These are phyloP conservation scores for Bugulina stolonifera DNA, from an alignment of 2,888 invertebrate species.

Conservation along the genomic window DNA sequence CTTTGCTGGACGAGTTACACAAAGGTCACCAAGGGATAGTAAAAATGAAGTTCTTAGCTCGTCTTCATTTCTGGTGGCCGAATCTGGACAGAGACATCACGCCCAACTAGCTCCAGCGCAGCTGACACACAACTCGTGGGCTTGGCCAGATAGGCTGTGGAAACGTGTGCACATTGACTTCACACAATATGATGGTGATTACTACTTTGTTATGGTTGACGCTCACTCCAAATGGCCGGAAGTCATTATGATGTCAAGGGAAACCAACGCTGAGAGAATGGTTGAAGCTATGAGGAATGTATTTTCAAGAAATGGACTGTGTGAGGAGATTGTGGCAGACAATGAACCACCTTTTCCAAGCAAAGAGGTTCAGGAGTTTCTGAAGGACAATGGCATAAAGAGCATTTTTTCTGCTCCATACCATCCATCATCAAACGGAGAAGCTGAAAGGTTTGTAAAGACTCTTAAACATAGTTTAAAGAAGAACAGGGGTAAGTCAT, in stretches of 20 bases:
- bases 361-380: background rate
- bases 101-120: background rate
- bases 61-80: background rate
- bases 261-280: background rate
- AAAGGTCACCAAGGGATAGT: background rate
- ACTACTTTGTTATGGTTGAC: constrained; percentile 6
- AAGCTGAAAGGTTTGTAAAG: constrained; percentile 16
- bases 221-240: background rate
- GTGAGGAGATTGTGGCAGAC: background rate
- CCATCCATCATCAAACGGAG: background rate
- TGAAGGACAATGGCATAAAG: background rate
- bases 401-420: background rate
- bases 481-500: background rate
- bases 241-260: background rate
- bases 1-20: background rate
- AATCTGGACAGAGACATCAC: background rate
- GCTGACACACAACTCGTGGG: background rate
- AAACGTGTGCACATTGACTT: constrained; percentile 1
- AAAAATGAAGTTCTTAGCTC: background rate
- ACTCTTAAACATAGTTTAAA: background rate
- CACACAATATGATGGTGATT: background rate
- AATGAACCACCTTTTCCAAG: background rate
- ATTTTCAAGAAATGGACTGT: too few relatives aligned
- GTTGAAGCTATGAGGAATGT: background rate
- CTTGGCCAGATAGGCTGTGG: background rate